A percentile compares a stretch with the other conserved stretches of the same genome.
Conservation (phyloP, 2,888 invertebrate species). For the Phyto melanocephala region DNA sequence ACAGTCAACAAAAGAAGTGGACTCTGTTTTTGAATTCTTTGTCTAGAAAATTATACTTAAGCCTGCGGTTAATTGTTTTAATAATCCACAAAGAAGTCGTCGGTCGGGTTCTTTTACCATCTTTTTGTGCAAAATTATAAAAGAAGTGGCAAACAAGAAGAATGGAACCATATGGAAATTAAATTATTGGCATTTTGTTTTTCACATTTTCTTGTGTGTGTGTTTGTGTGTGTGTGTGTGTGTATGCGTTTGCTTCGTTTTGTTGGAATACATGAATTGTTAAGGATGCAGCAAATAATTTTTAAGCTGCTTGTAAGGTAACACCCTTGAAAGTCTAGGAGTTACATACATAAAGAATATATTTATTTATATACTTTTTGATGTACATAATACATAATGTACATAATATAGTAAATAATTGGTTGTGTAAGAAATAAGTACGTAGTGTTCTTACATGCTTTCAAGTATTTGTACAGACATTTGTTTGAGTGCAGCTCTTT, state of each 20-base stretch:
- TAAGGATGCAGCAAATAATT: neutral
- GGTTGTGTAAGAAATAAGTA: too few species aligned
- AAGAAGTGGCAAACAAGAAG: neutral
- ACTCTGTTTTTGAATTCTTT: too few species aligned
- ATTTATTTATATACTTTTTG: too few species aligned
- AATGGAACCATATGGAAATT: conserved; percentile 39
- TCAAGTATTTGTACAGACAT: neutral
- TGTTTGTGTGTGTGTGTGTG: too few species aligned
- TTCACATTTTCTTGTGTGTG: too few species aligned
- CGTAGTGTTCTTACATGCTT: neutral
- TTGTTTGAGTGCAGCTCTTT: neutral
- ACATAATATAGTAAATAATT: too few species aligned
- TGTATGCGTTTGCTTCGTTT: too few species aligned
- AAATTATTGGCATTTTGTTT: neutral
- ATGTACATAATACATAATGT: too few species aligned
- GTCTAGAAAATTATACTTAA: conserved; percentile 15
- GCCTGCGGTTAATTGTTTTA: conserved; percentile 37
- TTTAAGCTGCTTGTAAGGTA: neutral
- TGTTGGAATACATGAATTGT: too few species aligned
- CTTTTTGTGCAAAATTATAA: neutral
- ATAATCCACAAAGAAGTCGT: neutral
- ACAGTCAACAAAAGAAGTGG: neutral
- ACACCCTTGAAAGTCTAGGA: too few species aligned
- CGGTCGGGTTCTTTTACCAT: neutral
- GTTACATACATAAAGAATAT: too few species aligned